Base-by-base conservation (phyloP, 2,113 vertebrate species). In the Crotalus horridus region DNA sequence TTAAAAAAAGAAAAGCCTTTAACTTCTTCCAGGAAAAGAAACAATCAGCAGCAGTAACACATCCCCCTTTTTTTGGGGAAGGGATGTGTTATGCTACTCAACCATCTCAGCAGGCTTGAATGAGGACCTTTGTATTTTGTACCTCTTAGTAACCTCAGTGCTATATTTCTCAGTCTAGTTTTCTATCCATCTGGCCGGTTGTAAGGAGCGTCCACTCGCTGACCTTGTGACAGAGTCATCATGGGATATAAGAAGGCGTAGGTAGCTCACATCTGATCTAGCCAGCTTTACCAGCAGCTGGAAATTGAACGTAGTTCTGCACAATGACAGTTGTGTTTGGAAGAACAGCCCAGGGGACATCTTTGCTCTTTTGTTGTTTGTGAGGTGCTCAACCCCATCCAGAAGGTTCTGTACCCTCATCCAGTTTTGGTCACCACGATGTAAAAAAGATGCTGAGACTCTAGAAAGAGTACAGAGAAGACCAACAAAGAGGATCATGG, bases 21-120 rank as follows among this genome's bases (percentile, higher is more conserved):
- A 74, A 43, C 91, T 89, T 54, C 6, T 21, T 93, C 33, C 51
- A 39, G 33, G 89, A 33, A 94, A 91, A 95, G 51, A 95, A 94
- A 94, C 33, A 58, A 92, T 54, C 39, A 81, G 39, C 15, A 86
- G 23, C 33, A 89, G 33, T 93, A 39, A 89, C 54, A 56, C 33
- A 58, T 51, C 48, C 48, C 8, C 1, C 1, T 48, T 51, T 51
- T 51, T 9, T 9, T 1, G 7, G 1, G 48, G 7, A 51, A 51
- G 48, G 43, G 43, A 46, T 46, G 4, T 4, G 43, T 46, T 6
- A 33, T 11, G 2, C 29, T 2, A 12, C 46, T 39, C 4, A 90
- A 54, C 33, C 24, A 23, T 21, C 85, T 59, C 8, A 48, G 81
- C 43, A 59, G 59, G 55, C 74, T 59, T 33, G 29, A 11, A 59